A percentile compares a stretch with the other conserved stretches of the same genome.
Conservation (phyloP, 1,140 invertebrate species). For the Hestina assimilis region DNA sequence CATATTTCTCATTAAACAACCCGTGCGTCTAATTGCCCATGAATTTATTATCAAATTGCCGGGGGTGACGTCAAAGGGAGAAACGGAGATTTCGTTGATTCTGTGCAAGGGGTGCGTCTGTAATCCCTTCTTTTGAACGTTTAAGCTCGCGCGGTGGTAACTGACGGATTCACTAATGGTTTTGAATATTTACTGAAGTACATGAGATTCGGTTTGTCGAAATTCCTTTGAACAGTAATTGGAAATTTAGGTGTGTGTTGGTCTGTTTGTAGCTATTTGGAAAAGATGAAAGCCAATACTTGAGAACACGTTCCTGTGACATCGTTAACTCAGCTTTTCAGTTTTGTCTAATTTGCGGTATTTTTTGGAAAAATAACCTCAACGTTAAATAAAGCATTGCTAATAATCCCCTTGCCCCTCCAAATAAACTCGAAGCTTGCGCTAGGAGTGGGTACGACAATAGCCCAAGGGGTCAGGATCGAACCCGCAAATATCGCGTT, state of each 20-base stretch:
- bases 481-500: too few relatives aligned
- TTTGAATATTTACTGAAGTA: neutral
- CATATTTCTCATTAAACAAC: neutral
- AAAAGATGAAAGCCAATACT: too few relatives aligned
- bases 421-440: too few relatives aligned
- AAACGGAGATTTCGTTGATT: slow-evolving; percentile 1
- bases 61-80: slow-evolving; percentile 7
- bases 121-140: slow-evolving; percentile 11
- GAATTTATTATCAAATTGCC: neutral
- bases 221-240: neutral
- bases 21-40: slow-evolving; percentile 10
- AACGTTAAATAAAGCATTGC: too few relatives aligned
- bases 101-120: neutral
- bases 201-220: neutral
- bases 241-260: neutral
- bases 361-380: too few relatives aligned
- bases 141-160: neutral
- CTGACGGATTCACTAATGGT: neutral
- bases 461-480: too few relatives aligned
- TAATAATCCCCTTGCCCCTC: too few relatives aligned
- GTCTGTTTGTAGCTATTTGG: too few relatives aligned
- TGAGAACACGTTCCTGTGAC: too few relatives aligned
- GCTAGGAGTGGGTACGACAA: too few relatives aligned
- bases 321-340: too few relatives aligned
- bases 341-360: too few relatives aligned